Conservation (phyloP, 2,888 invertebrate genomes). For the Hydrotaea diabolus region DNA sequence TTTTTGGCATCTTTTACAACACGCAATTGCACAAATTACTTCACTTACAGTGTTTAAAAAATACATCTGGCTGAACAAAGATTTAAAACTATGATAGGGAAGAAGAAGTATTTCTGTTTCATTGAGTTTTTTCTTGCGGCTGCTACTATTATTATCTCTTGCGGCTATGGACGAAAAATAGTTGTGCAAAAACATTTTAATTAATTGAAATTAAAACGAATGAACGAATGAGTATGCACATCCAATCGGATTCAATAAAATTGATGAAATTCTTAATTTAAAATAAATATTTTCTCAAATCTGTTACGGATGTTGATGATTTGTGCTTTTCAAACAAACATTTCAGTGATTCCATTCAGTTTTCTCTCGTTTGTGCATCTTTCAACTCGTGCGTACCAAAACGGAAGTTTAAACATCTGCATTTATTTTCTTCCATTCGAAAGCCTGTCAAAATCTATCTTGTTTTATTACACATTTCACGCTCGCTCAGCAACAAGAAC, state of each 20-base stretch:
- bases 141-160: too few relatives aligned
- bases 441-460: constrained; percentile 64
- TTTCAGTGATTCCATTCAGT: constrained; percentile 35
- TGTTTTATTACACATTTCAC: constrained; percentile 63
- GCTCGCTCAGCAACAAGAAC: neutral
- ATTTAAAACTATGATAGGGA: too few relatives aligned
- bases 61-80: too few relatives aligned
- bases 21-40: too few relatives aligned
- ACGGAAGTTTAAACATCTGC: constrained; percentile 67
- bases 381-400: constrained; percentile 9
- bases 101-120: too few relatives aligned
- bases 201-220: constrained; percentile 22
- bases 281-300: constrained; percentile 64
- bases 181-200: constrained; percentile 17
- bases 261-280: constrained; percentile 57
- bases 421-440: constrained; percentile 52
- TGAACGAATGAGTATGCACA: constrained; percentile 2
- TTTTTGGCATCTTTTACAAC: too few relatives aligned
- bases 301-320: constrained; percentile 67
- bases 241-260: constrained; percentile 21
- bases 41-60: too few relatives aligned
- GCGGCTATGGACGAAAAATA: too few relatives aligned
- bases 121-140: too few relatives aligned
- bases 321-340: constrained; percentile 62
- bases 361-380: constrained; percentile 7